These are phyloP conservation scores for Andrena bicolor DNA, from an alignment of 2,888 invertebrate species.

Conservation along the genomic window DNA sequence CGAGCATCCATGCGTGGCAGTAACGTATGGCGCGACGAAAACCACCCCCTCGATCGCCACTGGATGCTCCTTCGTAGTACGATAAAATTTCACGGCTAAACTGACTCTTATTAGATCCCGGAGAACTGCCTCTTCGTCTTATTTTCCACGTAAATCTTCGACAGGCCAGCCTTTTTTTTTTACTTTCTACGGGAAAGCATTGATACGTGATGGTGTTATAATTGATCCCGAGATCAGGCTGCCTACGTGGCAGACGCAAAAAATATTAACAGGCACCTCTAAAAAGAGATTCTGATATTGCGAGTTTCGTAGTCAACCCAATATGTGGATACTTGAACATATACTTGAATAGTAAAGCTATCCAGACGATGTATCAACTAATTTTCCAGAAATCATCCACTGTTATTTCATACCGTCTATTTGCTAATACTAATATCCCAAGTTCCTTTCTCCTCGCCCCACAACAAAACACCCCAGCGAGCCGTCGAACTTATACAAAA, in stretches of 20 bases:
- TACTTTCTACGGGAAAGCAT: slow-evolving; percentile 5
- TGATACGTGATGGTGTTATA: background rate
- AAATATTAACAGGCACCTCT: background rate
- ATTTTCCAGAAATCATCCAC: background rate
- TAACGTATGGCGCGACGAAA: slow-evolving; percentile 58
- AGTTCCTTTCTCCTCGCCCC: too few relatives aligned
- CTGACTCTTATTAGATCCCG: slow-evolving; percentile 64
- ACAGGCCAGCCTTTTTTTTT: slow-evolving; percentile 18
- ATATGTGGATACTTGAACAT: too few relatives aligned
- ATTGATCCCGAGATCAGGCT: slow-evolving; percentile 28
- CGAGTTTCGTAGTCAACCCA: too few relatives aligned
- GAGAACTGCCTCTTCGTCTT: slow-evolving; percentile 55
- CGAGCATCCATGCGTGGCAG: slow-evolving; percentile 41
- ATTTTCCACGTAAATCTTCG: slow-evolving; percentile 56
- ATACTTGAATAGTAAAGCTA: background rate
- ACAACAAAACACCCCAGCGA: background rate
- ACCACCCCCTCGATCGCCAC: slow-evolving; percentile 22
- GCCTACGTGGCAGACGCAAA: background rate
- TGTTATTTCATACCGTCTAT: too few relatives aligned
- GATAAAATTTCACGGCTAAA: slow-evolving; percentile 70
- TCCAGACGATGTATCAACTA: background rate
- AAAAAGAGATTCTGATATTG: too few relatives aligned
- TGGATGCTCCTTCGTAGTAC: slow-evolving; percentile 45
- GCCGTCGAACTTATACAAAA: background rate
- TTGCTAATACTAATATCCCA: too few relatives aligned